Base-by-base conservation (phyloP, 2,888 invertebrate species). In the Chymomyza procnemis region DNA sequence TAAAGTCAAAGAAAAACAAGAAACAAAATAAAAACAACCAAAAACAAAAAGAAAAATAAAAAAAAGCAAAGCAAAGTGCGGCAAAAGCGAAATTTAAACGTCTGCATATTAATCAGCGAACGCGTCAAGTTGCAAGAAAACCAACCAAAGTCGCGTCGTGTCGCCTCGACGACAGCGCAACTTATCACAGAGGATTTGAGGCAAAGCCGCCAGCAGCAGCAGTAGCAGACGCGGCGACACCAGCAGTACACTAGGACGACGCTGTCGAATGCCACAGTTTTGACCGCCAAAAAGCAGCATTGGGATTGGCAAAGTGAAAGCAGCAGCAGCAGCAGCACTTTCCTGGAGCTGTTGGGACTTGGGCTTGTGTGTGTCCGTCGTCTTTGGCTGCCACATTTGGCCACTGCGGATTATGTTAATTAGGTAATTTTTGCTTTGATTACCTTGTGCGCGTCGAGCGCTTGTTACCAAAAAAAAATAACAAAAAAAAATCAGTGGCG, bases 401-500 rank as follows among this genome's bases (percentile, higher is more conserved):
- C 75, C 86, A 85, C 87, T 86, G 84, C 78, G 86, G 86, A 86
- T 86, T 86, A 86, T 88, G 86, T 82, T 88, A 88, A 86, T 86
- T 85, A 86, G 86, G 86, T 88, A 88, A 86, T 88, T 88, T 87
- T 80, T 80, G 80, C 87, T 85, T 79, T 87, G 84, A 86, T 85
- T 87, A 80, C 86, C 88, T 80, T 75, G 75, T 61, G 65, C 68
- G 56, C 54, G 34, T 41, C 22, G 54, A 14, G 19, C 54, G 54
- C 54, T 54, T 14, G 19, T 54, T 6, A 26, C 26, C 26, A 26
- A 26, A n/a, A n/a, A n/a, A n/a, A n/a, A n/a, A n/a, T n/a, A n/a
- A n/a, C n/a, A n/a, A n/a, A n/a, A n/a, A n/a, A n/a, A n/a, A 4
- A 6, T 1, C 26, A 26, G 26, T 26, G 26, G 26, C 26, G 26